Base-by-base conservation (phyloP, 1,140 invertebrate genomes). In the Drosophila bifasciata region DNA sequence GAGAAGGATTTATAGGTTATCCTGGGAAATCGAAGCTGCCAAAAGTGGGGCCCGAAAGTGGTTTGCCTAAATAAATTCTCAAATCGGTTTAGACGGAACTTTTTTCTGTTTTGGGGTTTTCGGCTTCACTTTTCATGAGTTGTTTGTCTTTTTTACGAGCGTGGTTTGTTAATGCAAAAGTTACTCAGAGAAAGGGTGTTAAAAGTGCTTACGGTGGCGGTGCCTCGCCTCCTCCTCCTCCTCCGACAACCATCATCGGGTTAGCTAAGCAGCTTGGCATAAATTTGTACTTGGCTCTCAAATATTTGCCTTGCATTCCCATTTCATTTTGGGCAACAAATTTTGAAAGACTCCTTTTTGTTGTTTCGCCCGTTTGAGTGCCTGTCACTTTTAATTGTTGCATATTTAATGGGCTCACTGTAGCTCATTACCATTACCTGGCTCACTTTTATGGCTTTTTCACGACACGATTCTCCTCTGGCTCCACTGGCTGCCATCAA, bases 321-420 rank as follows among this genome's bases (percentile, higher is more conserved):
- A 69, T 66, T 63, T 58, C 55, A 69, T 55, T 85, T 79, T 75
- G 66, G 64, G 69, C 52, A 48, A 63, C 64, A 81, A 81, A 78
- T 81, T 85, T 67, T 43, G 79, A 46, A 73, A 59, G 51, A 68
- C 64, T 51, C 75, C 66, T 49, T 74, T 45, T 17, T n/a, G n/a
- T 39, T 25, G 59, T 45, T 43, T 32, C 13, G n/a, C 41, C 52
- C 49, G 76, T 56, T 69, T 80, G 78, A 36, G 32, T 36, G 32
- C 32, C 69, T 88, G 74, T 78, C 77, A 64, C 60, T 83, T 86
- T 88, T 88, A 88, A 88, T 88, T 88, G 83, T 64, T 83, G 83
- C 78, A 88, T 88, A 76, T 88, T 88, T 72, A 76, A 88, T 88
- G 63, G 64, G 46, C 62, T 45, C 46, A 19, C 53, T 32, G 77